These are phyloP conservation scores for Agriotes lineatus DNA, from an alignment of 2,888 invertebrate genomes.

Conservation along the genomic window DNA sequence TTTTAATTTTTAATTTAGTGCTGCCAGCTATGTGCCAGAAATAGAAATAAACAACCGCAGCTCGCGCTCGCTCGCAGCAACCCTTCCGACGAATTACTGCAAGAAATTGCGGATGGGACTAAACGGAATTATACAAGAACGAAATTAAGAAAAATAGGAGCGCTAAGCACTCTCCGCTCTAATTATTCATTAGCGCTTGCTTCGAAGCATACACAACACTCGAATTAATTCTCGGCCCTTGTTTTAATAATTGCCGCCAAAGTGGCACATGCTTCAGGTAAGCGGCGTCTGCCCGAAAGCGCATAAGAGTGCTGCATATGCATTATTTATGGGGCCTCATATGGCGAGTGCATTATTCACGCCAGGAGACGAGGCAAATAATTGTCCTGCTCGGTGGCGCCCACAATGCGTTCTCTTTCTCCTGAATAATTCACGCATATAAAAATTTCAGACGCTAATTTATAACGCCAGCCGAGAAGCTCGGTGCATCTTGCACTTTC, in stretches of 20 bases:
- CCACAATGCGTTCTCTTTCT: constrained; percentile 3
- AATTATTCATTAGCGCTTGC: constrained; percentile 4
- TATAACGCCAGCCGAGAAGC: background rate
- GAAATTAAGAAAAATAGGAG: constrained; percentile 13
- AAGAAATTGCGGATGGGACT: constrained; percentile 17
- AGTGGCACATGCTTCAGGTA: background rate
- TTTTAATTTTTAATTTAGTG: constrained; percentile 18
- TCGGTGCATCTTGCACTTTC: constrained; percentile 10
- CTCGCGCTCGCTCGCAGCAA: background rate
- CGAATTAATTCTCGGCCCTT: background rate
- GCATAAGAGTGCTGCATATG: background rate
- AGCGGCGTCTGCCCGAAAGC: background rate
- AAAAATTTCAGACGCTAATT: constrained; percentile 8
- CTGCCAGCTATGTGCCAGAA: constrained; percentile 1
- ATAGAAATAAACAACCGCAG: constrained; percentile 12
- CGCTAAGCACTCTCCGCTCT: background rate
- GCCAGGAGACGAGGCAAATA: constrained; percentile 5
- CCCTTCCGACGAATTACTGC: constrained; percentile 1
- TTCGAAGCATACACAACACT: background rate
- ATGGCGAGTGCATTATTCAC: constrained; percentile 6
- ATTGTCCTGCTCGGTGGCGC: constrained; percentile 7
- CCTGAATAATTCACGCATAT: constrained; percentile 6
- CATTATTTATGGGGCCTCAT: background rate
- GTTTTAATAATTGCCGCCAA: background rate
- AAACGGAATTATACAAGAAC: background rate